Base-by-base conservation (phyloP, 1,140 invertebrate species). In the Drosophila nannoptera region DNA sequence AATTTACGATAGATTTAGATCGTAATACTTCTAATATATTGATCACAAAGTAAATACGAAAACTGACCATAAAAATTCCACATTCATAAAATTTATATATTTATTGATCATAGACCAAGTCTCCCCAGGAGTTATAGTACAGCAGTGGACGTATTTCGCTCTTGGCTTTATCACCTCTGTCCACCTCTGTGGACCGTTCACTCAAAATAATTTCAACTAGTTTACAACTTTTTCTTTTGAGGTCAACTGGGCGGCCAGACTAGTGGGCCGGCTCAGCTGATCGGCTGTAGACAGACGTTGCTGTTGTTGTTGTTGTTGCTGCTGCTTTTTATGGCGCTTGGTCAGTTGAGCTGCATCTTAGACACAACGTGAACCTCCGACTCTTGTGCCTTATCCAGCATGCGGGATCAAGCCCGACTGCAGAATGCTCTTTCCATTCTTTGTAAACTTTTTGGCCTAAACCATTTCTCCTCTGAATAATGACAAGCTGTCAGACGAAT, bases 371-470 rank as follows among this genome's bases (percentile, higher is more conserved):
- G 53, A 54, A 55, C 40, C 55, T 45, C 55, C 35, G 59, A 59
- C 66, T 61, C 56, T 29, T 31, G n/a, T 14, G 22, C 65, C 54
- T 70, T 69, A 63, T 78, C 67, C 74, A 73, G 55, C 64, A 16
- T 67, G 56, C 52, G 45, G 67, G 76, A 72, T 78, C 75, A 82
- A 75, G 77, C 69, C 66, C 48, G 32, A 5, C 52, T 38, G 29
- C 9, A 59, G 29, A 58, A 65, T 42, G 29, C 22, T 22, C 22
- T 22, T 22, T 22, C 22, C 1, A 22, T 22, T 1, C 22, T 22
- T 22, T 22, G 22, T 22, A 22, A 3, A 22, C 22, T 22, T 22
- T 22, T 22, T 22, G 22, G 22, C 22, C 22, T 22, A n/a, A n/a
- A n/a, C n/a, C n/a, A n/a, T n/a, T n/a, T n/a, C n/a, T n/a, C n/a